These are phyloP conservation scores for Drosophila mayri DNA, from an alignment of 1,140 invertebrate genomes.

Conservation along the genomic window DNA sequence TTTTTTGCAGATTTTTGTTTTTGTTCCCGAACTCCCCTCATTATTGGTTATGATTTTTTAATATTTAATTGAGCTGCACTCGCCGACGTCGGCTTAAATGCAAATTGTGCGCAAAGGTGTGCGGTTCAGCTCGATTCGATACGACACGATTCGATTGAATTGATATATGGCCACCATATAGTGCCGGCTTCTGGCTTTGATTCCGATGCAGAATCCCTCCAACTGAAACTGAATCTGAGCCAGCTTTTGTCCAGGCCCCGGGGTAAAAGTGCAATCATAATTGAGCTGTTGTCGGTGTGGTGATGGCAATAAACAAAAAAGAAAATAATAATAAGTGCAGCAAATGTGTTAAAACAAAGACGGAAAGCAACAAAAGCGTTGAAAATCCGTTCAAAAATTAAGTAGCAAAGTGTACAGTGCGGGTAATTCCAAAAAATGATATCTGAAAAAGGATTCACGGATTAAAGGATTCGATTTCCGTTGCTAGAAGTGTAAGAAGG, in stretches of 20 bases:
- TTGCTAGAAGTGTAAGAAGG: not conserved
- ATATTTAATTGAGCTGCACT: constrained; percentile 80
- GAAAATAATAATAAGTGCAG: constrained; percentile 25
- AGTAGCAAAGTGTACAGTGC: not conserved
- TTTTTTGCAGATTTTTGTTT: not conserved
- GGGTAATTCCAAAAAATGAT: constrained; percentile 12
- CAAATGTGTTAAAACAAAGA: constrained; percentile 40
- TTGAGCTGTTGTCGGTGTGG: constrained; percentile 31
- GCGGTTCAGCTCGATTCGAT: constrained; percentile 52
- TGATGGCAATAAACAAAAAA: constrained; percentile 23
- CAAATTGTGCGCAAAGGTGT: constrained; percentile 75
- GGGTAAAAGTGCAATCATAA: constrained; percentile 50
- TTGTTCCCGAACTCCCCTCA: constrained; percentile 25
- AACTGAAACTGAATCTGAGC: too few species aligned
- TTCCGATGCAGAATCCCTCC: not conserved
- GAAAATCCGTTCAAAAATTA: not conserved
- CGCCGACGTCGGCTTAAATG: constrained; percentile 65
- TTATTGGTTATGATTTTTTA: constrained; percentile 78
- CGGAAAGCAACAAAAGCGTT: constrained; percentile 27
- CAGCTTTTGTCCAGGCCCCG: constrained; percentile 18
- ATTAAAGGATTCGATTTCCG: not conserved
- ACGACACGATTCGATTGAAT: constrained; percentile 11
- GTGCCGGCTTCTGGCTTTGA: constrained; percentile 8
- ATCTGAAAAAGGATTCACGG: not conserved
- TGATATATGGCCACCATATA: constrained; percentile 3